Evolutionary conservation across 2,888 invertebrate genomes (phyloP).

Genomic region (Campoplex capitator): DNA sequence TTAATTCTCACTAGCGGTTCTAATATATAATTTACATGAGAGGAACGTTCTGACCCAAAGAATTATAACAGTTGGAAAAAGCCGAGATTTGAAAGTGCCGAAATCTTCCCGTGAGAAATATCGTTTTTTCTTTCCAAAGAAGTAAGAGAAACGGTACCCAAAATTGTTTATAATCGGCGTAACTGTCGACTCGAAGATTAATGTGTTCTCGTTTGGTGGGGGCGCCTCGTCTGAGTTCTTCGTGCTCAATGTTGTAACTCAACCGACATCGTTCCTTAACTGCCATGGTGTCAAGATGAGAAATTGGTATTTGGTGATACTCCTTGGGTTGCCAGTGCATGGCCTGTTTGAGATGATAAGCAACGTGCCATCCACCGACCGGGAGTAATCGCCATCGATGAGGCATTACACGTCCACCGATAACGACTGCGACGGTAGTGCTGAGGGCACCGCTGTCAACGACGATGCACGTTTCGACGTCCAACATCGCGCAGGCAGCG

Average conservation of each 20-base stretch:
- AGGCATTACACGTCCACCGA: conserved; percentile 83
- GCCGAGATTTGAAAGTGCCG: not conserved
- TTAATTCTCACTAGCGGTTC: no score
- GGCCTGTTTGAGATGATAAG: conserved; percentile 83
- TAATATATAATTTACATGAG: no score
- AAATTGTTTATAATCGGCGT: conserved; percentile 80
- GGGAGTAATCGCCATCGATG: conserved; percentile 82
- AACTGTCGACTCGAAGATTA: conserved; percentile 81
- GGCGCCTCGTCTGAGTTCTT: conserved; percentile 76
- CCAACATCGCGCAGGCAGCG: conserved; percentile 83
- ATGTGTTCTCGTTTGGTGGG: conserved; percentile 79
- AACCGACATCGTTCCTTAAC: conserved; percentile 84
- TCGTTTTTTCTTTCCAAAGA: not conserved
- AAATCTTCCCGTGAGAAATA: no score
- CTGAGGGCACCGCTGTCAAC: conserved; percentile 84
- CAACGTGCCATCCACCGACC: conserved; percentile 84
- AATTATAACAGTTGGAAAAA: no score
- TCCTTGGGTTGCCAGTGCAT: conserved; percentile 83
- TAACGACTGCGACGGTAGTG: conserved; percentile 84
- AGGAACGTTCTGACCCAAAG: no score
- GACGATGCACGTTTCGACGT: conserved; percentile 84
- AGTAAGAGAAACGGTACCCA: conserved; percentile 76
- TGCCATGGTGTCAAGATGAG: conserved; percentile 82
- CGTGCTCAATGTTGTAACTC: conserved; percentile 83
- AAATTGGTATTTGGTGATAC: conserved; percentile 83